These are phyloP conservation scores for Diglossa cyanea DNA, from an alignment of 2,797 vertebrate genomes.

Conservation along the genomic window DNA sequence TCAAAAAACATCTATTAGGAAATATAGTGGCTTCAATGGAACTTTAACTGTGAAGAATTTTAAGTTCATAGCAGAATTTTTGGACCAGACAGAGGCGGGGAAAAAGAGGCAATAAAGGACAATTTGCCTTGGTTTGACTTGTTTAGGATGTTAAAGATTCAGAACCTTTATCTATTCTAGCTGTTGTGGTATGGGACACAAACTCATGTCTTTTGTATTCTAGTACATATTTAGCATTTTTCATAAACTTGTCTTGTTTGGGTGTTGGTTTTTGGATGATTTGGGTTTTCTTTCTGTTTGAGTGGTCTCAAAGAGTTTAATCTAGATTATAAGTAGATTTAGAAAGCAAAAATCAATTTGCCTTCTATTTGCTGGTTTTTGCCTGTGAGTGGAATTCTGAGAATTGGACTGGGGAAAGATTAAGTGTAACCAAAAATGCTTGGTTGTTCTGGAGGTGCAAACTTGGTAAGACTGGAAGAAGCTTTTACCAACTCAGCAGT, in stretches of 20 bases:
- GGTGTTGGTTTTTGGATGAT: background rate
- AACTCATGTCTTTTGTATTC: background rate
- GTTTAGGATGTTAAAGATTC: background rate
- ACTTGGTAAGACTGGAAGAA: background rate
- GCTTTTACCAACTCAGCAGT: background rate
- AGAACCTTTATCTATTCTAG: background rate
- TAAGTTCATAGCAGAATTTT: background rate
- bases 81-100: accelerated
- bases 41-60: background rate
- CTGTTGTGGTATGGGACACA: background rate
- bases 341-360: background rate
- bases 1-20: background rate
- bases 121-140: background rate
- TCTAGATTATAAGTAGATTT: background rate
- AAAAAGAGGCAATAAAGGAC: background rate
- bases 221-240: background rate
- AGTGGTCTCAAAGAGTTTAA: background rate
- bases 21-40: background rate
- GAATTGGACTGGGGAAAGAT: background rate
- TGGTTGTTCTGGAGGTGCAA: background rate
- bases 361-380: background rate
- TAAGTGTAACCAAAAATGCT: background rate
- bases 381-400: background rate
- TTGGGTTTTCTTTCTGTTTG: accelerated
- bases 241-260: background rate